Evolutionary conservation across 2,113 vertebrate genomes (phyloP).

Genomic region (Regulus satrapa): DNA sequence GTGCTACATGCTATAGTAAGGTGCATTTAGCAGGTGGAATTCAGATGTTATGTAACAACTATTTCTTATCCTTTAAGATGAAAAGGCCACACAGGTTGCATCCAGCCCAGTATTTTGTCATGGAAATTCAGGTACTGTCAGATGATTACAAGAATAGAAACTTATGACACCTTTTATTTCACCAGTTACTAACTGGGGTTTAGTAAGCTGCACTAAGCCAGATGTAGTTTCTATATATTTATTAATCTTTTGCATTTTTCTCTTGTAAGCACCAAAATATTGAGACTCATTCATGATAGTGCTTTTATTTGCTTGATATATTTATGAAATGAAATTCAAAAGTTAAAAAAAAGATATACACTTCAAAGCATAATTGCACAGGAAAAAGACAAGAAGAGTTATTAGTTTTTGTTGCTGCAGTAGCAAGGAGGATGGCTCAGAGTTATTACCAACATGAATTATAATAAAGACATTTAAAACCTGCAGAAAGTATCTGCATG

Average conservation of each 20-base stretch:
- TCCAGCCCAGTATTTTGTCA: neutral
- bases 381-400: neutral
- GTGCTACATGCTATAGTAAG: neutral
- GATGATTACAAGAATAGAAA: neutral
- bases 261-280: neutral
- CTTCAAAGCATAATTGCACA: neutral
- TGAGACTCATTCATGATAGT: neutral
- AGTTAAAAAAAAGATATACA: neutral
- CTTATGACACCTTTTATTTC: neutral
- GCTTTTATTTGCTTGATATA: neutral
- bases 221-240: neutral
- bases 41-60: neutral
- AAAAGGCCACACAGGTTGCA: neutral
- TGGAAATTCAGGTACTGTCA: neutral
- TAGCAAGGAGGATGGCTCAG: neutral
- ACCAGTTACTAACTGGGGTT: neutral
- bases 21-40: neutral
- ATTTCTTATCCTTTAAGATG: neutral
- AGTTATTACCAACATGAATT: neutral
- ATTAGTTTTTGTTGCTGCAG: neutral
- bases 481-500: conserved; percentile 14
- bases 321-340: neutral
- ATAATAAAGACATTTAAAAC: conserved; percentile 30
- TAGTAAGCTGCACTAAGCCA: neutral
- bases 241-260: neutral